Conservation (phyloP, 1,140 invertebrate genomes). For the Halesus radiatus region DNA sequence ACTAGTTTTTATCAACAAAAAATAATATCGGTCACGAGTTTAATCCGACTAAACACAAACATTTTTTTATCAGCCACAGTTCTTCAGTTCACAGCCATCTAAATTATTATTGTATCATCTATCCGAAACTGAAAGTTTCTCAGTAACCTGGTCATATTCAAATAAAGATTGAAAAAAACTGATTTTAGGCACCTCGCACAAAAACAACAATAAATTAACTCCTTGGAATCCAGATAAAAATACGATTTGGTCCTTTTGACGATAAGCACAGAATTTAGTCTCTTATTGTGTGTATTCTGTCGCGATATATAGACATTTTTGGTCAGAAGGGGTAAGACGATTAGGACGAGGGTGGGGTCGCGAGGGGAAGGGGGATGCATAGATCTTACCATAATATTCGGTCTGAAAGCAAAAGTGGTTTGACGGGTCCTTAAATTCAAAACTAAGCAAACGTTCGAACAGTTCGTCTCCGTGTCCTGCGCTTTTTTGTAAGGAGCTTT, state of each 20-base stretch:
- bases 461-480: background rate
- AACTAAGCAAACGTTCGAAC: background rate
- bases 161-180: background rate
- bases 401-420: slow-evolving; percentile 58
- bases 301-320: background rate
- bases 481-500: slow-evolving; percentile 1
- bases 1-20: too few species aligned
- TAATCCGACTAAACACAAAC: too few species aligned
- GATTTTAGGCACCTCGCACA: too few species aligned
- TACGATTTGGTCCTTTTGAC: too few species aligned
- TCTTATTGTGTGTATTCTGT: background rate
- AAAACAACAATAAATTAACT: too few species aligned
- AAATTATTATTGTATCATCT: background rate
- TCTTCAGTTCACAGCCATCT: too few species aligned
- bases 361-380: background rate
- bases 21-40: too few species aligned
- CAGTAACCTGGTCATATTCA: background rate
- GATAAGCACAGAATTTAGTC: too few species aligned
- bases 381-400: slow-evolving; percentile 49
- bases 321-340: slow-evolving; percentile 15
- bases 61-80: too few species aligned
- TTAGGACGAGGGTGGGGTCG: background rate
- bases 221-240: too few species aligned
- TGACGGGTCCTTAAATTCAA: slow-evolving; percentile 42
- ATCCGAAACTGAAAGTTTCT: slow-evolving; percentile 24